Evolutionary conservation across 2,888 invertebrate species (phyloP), one percentile per base, ranked within the genome.

Genomic region (Melangyna quadrimaculata): DNA sequence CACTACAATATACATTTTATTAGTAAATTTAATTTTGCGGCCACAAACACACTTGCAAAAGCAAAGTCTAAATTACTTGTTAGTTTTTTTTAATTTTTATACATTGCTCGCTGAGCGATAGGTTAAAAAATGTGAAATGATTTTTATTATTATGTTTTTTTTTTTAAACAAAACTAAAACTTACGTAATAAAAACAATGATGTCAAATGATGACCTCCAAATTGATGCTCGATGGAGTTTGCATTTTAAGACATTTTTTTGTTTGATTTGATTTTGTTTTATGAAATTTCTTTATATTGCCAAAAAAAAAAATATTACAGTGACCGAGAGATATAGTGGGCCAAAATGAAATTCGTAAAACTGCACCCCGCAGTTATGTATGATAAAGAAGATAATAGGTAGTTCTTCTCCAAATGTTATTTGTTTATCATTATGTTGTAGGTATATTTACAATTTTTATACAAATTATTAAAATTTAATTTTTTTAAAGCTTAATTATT

Each of bases 181-280:
- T 86, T 86, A 86, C 86, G 86, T 81, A 86, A 81, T 51, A 86
- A 81, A 69, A 86, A 86, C 77, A 86, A 81, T 86, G 86, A 86
- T 86, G 86, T 80, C 86, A 84, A 63, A 73, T 84, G 86, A 86
- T 86, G 81, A 78, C 86, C 86, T 86, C 77, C 86, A 86, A 81
- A 81, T 40, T 86, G 86, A 86, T 86, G 86, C 75, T 69, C 81
- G 86, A 86, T 81, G 86, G 86, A 86, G 84, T 77, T n/a, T 81
- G 70, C 70, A 83, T 71, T 71, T 83, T n/a, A 75, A 45, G 59
- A 51, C 51, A 51, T 24, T 51, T 61, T 69, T 51, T 57, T 53
- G 53, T 45, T 74, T 53, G 53, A 37, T 74, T 37, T 57, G 48
- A 17, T 67, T 63, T 53, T 3, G 37, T 69, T 61, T 35, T 19